Percentiles rank a stretch among this genome's conserved stretches.
Evolutionary conservation across 2,888 invertebrate genomes (phyloP).

Genomic region (Peribatodes rhomboidaria): DNA sequence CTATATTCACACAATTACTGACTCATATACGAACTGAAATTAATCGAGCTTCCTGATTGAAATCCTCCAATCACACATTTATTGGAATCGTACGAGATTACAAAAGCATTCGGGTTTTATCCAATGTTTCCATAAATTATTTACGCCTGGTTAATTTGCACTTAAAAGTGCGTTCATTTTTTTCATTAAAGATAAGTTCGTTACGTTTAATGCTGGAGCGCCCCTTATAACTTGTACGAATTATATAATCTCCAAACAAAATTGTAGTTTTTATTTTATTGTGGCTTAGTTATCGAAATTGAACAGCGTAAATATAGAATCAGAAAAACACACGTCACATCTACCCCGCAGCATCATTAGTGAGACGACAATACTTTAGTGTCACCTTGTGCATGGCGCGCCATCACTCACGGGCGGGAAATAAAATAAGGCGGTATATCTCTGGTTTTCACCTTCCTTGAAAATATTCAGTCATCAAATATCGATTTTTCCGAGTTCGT

Average conservation of each 20-base stretch:
- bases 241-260: too few species aligned
- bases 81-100: neutral
- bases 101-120: too few species aligned
- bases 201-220: too few species aligned
- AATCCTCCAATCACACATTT: slow-evolving; percentile 8
- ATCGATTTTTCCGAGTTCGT: slow-evolving; percentile 18
- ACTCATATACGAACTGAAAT: neutral
- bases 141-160: neutral
- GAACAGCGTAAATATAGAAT: neutral
- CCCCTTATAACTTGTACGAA: too few species aligned
- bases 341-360: neutral
- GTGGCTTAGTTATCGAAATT: neutral
- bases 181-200: too few species aligned
- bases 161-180: too few species aligned
- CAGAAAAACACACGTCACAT: neutral
- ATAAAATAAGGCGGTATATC: neutral
- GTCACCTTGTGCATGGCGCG: neutral
- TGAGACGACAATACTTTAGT: neutral
- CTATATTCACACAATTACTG: neutral
- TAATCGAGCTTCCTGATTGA: slow-evolving; percentile 6
- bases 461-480: slow-evolving; percentile 7
- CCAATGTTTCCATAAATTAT: neutral
- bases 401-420: neutral
- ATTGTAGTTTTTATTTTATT: too few species aligned
- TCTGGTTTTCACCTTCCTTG: neutral